Evolutionary conservation across 2,113 vertebrate species (phyloP).

Genomic region (Xiphorhynchus elegans): DNA sequence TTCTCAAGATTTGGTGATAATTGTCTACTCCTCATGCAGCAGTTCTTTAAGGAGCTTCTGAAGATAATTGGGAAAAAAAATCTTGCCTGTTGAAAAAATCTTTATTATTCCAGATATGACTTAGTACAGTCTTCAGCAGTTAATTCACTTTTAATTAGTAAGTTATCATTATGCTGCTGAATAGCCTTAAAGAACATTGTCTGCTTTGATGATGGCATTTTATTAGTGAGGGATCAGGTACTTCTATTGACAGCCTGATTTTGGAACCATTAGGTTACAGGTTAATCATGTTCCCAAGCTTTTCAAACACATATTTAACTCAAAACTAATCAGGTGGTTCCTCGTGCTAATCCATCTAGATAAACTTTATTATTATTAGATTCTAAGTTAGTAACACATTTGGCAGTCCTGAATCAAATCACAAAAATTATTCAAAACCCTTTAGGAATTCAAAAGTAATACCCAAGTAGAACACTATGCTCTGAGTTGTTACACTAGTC

Average conservation of each 20-base stretch:
- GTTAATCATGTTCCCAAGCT: not conserved
- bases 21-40: conserved; percentile 23
- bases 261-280: not conserved
- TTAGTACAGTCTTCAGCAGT: not conserved
- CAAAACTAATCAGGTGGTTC: not conserved
- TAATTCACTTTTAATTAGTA: conserved; percentile 40
- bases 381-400: not conserved
- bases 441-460: not conserved
- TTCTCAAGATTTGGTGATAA: conserved; percentile 54
- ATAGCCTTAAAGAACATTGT: not conserved
- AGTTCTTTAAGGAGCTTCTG: conserved; percentile 29
- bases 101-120: not conserved
- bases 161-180: not conserved
- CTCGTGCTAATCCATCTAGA: not conserved
- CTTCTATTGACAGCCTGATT: not conserved
- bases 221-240: not conserved
- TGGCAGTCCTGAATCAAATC: not conserved
- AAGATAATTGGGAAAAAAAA: not conserved
- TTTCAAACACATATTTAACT: not conserved
- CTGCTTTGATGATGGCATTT: not conserved
- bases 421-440: not conserved
- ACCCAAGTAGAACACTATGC: not conserved
- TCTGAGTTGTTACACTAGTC: not conserved
- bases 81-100: not conserved
- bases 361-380: not conserved